Evolutionary conservation across 1,140 invertebrate species (phyloP), one percentile per base, ranked within the genome.

Genomic region (Nephotettix cincticeps): DNA sequence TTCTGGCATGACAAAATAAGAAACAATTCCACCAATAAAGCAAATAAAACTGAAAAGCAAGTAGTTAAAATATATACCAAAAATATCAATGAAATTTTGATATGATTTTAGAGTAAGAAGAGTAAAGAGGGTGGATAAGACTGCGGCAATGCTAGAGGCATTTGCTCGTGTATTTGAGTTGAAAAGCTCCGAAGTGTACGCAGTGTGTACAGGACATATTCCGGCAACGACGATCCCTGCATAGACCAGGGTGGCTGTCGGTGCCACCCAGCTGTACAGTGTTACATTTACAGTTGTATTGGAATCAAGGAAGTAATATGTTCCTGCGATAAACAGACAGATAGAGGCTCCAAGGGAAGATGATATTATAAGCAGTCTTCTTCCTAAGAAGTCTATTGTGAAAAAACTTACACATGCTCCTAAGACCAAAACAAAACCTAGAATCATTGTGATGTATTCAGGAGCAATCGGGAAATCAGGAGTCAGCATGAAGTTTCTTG

Each of bases 21-120:
- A 85, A 75, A 89, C 93, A 19, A 90, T 68, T 0, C 88, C 76
- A 6, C 89, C 85, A 1, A 88, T 45, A 0, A 88, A 74, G 25
- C 89, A 90, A 74, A 89, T 84, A 3, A 86, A 79, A 0, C 89
- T 83, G 79, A 96, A 96, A 13, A 89, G 84, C 79, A 96, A 95
- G 13, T 89, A 89, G 1, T 86, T 83, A 36, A 83, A 81, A 58
- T 83, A 80, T 23, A 83, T 80, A 14, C 86, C 87, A 28, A 87
- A 81, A 0, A 76, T 47, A 19, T 82, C 78, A 14, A 71, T 73
- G 45, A 78, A 45, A 0, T 87, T 83, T 77, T 89, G 86, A 80
- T 91, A 93, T 70, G 89, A 86, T 77, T 89, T 90, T 27, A 91
- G 91, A n/a, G 91, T 85, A 1, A 91, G 78, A 72, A 94, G 93